These are phyloP conservation scores for Hirtodrosophila duncani DNA, from an alignment of 2,888 invertebrate species.

Conservation along the genomic window DNA sequence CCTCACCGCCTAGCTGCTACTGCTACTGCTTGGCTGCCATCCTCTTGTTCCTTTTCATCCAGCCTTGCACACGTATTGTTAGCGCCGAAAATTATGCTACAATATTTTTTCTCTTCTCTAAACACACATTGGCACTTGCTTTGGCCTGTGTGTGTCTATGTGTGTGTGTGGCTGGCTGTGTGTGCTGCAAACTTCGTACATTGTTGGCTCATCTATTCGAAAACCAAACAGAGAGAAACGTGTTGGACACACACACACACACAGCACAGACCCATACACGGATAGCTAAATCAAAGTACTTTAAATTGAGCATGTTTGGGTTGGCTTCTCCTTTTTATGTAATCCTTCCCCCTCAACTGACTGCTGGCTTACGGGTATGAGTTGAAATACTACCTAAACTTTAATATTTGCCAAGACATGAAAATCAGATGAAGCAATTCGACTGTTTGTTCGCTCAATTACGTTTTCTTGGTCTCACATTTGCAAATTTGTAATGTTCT, in stretches of 20 bases:
- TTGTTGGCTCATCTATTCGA: slow-evolving; percentile 60
- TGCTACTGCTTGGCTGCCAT: slow-evolving; percentile 1
- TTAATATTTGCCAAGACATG: too few relatives aligned
- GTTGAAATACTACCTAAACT: slow-evolving; percentile 19
- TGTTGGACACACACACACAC: slow-evolving; percentile 35
- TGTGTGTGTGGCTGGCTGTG: too few relatives aligned
- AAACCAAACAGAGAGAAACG: slow-evolving; percentile 58
- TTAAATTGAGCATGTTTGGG: slow-evolving; percentile 63
- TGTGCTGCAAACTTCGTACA: slow-evolving; percentile 10
- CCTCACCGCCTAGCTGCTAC: neutral
- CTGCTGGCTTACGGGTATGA: slow-evolving; percentile 28
- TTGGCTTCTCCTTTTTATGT: slow-evolving; percentile 21
- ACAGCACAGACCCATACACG: neutral
- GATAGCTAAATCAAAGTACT: slow-evolving; percentile 51
- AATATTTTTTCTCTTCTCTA: slow-evolving; percentile 47
- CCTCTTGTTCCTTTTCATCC: neutral
- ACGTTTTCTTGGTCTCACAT: too few relatives aligned
- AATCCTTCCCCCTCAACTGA: neutral
- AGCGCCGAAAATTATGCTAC: slow-evolving; percentile 68
- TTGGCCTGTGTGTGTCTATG: neutral
- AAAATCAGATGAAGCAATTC: too few relatives aligned
- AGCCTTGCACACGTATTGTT: slow-evolving; percentile 53
- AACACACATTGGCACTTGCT: slow-evolving; percentile 8
- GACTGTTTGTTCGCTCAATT: too few relatives aligned
- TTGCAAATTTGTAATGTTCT: too few relatives aligned